Base-by-base conservation (phyloP, 1,140 invertebrate genomes). In the Potamilus streckersoni region DNA sequence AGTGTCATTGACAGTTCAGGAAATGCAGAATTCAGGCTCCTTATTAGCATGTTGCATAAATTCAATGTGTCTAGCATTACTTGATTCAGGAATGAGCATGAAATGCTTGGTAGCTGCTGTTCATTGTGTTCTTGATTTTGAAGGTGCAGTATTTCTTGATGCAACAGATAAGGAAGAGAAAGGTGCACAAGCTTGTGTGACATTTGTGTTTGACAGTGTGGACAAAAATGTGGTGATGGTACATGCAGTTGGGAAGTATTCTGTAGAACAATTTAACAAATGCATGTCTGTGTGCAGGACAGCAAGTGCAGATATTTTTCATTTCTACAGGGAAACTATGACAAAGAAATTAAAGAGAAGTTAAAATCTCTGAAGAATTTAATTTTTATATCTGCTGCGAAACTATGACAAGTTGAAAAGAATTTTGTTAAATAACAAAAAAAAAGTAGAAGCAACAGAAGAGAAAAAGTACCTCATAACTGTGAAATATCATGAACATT, bases 31-130 rank as follows among this genome's bases (percentile, higher is more conserved):
- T 91, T 92, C 91, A 86, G 95, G 95, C 77, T 94, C 95, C 76
- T 94, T 96, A 91, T 87, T 96, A 62, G 93, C 95, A 0, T 95
- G 94, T 90, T 92, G 93, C 56, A 90, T 97, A n/a, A 97, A 97
- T 91, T 93, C 94, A 63, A 91, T 92, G 0, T 96, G 94, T 87
- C 88, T 97, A 38, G 95, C 95, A 0, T 88, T 97, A 58, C 91
- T 97, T 12, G 94, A 96, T 89, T 93, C 95, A 2, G 94, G 95
- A 38, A 87, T 97, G 19, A 91, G 94, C 17, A 94, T 97, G 93
- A 94, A 94, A 78, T 94, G 92, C 85, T 92, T 94, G 56, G 92
- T 96, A 80, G 95, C 94, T n/a, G 94, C 94, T 14, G 84, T 88
- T 1, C 75, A 92, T 64, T 95, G 94, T 88, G 93, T 93, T 72